Evolutionary conservation across 2,113 vertebrate genomes (phyloP).

Genomic region (Myrmecobius fasciatus): DNA sequence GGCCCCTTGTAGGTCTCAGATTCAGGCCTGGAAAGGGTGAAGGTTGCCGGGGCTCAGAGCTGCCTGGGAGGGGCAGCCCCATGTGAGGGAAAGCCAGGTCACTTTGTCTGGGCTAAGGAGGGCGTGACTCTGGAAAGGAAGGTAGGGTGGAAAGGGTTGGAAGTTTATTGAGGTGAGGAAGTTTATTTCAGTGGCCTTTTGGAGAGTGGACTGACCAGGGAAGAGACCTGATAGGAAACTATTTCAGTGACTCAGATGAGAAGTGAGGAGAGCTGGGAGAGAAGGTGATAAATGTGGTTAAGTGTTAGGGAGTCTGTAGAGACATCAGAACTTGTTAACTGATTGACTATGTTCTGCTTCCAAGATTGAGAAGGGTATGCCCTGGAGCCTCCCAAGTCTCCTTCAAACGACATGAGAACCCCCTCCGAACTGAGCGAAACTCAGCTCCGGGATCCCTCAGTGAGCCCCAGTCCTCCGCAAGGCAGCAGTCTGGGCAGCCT

Average conservation of each 20-base stretch:
- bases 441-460: too few relatives aligned
- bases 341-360: background rate
- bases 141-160: too few relatives aligned
- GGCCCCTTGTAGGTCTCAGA: too few relatives aligned
- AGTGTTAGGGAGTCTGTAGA: background rate
- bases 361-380: too few relatives aligned
- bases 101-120: too few relatives aligned
- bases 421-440: too few relatives aligned
- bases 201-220: background rate
- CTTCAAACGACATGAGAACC: too few relatives aligned
- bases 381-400: too few relatives aligned
- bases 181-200: background rate
- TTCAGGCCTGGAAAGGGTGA: background rate
- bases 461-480: too few relatives aligned
- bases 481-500: too few relatives aligned
- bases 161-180: background rate
- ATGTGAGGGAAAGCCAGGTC: background rate
- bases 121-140: background rate
- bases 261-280: background rate
- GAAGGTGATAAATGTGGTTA: background rate
- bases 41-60: too few relatives aligned
- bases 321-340: background rate
- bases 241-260: background rate
- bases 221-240: background rate
- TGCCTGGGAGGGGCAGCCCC: too few relatives aligned